phyloP scores from a whole-genome alignment of 2,113 vertebrate genomes.

The Pheucticus melanocephalus region DNA sequence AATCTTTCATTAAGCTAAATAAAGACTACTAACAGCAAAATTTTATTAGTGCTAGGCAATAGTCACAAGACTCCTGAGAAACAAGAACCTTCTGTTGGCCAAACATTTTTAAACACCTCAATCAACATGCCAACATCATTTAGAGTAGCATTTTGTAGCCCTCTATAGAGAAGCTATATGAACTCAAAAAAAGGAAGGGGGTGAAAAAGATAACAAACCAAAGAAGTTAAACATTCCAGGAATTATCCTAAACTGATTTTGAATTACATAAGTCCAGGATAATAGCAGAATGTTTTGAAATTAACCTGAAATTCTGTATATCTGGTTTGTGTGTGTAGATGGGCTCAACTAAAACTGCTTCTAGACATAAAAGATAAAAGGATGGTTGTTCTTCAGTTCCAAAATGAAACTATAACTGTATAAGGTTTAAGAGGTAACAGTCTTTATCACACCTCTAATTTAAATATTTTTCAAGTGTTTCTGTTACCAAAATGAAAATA shows the following conservation, averaged over 20 bases:
- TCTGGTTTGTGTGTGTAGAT: not conserved
- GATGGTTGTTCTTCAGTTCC: slow-evolving; percentile 2
- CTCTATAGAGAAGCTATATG: not conserved
- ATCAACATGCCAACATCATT: not conserved
- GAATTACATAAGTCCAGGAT: not conserved
- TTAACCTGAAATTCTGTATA: not conserved
- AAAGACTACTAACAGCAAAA: not conserved
- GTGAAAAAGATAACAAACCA: not conserved
- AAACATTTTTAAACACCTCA: slow-evolving; percentile 52
- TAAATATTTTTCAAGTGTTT: slow-evolving; percentile 47
- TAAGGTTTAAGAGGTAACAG: slow-evolving; percentile 23
- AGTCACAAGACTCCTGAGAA: slow-evolving; percentile 31
- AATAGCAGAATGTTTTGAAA: not conserved
- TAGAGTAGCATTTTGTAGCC: not conserved
- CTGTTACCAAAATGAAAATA: slow-evolving; percentile 25
- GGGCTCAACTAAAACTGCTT: not conserved
- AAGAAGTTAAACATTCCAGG: not conserved
- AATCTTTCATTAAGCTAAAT: slow-evolving; percentile 44
- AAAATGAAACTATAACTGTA: not conserved
- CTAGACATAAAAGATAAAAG: not conserved
- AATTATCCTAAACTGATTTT: not conserved
- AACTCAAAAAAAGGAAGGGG: not conserved
- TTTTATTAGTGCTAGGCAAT: slow-evolving; percentile 21
- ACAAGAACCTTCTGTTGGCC: not conserved
- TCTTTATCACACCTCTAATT: not conserved